Evolutionary conservation across 2,797 vertebrate species (phyloP), one percentile per base, ranked within the genome.

Genomic region (Semaprochilodus insignis): DNA sequence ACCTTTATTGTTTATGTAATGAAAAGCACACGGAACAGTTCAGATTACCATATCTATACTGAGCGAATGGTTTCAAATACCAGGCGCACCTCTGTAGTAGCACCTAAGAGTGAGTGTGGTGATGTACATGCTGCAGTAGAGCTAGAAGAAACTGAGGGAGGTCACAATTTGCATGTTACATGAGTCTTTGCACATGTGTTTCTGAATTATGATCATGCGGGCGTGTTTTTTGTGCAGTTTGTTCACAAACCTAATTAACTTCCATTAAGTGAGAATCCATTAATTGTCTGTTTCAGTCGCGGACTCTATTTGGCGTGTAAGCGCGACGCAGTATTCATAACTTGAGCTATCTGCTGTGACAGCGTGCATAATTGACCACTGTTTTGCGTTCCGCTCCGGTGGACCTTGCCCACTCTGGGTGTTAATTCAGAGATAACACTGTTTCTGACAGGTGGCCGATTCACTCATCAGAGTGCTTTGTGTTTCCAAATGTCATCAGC

Each of bases 401-500:
- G 74, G 76, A 57, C 78, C 71, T 75, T 25, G 59, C 70, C 78
- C 83, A 57, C 78, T 54, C 73, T 59, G 73, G 66, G 70, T 66
- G 67, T 73, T 84, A 69, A 81, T 81, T 59, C 67, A 73, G 74
- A 84, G 83, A 84, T 81, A 84, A 81, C 78, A 59, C 55, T 74
- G 73, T 65, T 27, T 65, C 78, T 81, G 78, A 84, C 83, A 81
- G 78, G 78, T 84, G 83, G 83, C 78, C 74, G 71, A 84, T 77
- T 84, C 72, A 36, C 52, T 57, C 72, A 74, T 57, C 72, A 73
- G 59, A 84, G 36, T 16, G 31, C 83, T 84, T 62, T 73, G 78
- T 74, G 70, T 65, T 78, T 83, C 77, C 67, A 78, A 78, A 84
- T 81, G 78, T 77, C 83, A 81, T 77, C 78, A 52, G 74, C 67